A percentile compares a stretch with the other conserved stretches of the same genome.
Conservation (phyloP, 2,113 vertebrate genomes). For the Ailuropoda melanoleuca region DNA sequence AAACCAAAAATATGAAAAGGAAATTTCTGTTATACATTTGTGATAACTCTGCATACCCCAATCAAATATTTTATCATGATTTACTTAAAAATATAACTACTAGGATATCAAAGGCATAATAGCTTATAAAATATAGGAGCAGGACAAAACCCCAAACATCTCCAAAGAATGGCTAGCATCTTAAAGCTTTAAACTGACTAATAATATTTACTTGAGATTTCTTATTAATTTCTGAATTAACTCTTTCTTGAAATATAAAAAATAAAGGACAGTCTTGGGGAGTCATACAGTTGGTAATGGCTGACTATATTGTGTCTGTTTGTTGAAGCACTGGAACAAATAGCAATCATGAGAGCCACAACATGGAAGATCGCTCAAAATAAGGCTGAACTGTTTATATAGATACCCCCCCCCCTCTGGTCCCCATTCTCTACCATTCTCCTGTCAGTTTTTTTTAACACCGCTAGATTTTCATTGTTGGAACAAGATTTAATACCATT, state of each 20-base stretch:
- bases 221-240: neutral
- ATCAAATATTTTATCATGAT: neutral
- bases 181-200: neutral
- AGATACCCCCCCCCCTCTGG: rapidly evolving
- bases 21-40: neutral
- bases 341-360: neutral
- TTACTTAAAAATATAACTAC: neutral
- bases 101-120: neutral
- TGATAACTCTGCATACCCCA: neutral
- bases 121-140: neutral
- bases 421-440: neutral
- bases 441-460: neutral
- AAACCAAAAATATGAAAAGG: neutral
- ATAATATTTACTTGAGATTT: neutral
- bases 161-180: neutral
- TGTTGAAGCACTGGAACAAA: neutral
- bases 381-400: neutral
- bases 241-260: neutral
- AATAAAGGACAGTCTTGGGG: neutral
- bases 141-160: neutral
- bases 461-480: neutral
- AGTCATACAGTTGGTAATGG: neutral
- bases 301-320: neutral
- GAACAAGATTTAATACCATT: neutral
- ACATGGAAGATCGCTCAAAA: neutral